Percentiles rank a stretch among this genome's conserved stretches.
These are phyloP conservation scores for Potorous gilbertii DNA, from an alignment of 2,797 vertebrate species.

Conservation along the genomic window DNA sequence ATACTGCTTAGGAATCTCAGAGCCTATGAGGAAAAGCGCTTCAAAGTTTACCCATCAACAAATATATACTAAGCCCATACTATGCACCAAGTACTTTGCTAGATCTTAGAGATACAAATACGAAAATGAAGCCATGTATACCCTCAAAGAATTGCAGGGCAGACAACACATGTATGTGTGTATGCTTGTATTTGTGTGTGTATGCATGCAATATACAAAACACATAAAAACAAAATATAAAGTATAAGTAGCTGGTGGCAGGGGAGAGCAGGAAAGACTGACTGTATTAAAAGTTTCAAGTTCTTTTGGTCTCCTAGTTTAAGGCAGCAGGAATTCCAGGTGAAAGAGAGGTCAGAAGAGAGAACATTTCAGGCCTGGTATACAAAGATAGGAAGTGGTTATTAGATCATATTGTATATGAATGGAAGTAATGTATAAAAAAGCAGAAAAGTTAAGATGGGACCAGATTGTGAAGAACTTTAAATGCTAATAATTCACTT, in stretches of 20 bases:
- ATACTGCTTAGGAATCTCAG: background rate
- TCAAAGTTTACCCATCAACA: background rate
- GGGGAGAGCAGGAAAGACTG: background rate
- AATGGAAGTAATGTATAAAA: background rate
- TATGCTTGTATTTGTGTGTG: too few relatives aligned
- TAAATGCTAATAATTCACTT: background rate
- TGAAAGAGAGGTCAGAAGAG: background rate
- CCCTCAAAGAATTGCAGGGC: background rate
- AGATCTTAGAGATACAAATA: background rate
- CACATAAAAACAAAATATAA: background rate
- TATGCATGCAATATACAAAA: background rate
- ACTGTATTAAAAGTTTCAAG: background rate
- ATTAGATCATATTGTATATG: background rate
- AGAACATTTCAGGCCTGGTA: background rate
- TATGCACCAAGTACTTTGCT: background rate
- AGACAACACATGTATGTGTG: background rate
- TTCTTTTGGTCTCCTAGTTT: background rate
- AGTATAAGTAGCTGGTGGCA: background rate
- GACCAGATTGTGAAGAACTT: background rate
- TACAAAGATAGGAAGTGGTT: background rate
- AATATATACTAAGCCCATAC: background rate
- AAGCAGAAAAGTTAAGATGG: background rate
- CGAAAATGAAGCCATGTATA: background rate
- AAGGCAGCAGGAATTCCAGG: background rate
- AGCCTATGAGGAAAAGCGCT: background rate